phyloP scores from a whole-genome alignment of 2,113 vertebrate species.

The Xiphophorus maculatus region DNA sequence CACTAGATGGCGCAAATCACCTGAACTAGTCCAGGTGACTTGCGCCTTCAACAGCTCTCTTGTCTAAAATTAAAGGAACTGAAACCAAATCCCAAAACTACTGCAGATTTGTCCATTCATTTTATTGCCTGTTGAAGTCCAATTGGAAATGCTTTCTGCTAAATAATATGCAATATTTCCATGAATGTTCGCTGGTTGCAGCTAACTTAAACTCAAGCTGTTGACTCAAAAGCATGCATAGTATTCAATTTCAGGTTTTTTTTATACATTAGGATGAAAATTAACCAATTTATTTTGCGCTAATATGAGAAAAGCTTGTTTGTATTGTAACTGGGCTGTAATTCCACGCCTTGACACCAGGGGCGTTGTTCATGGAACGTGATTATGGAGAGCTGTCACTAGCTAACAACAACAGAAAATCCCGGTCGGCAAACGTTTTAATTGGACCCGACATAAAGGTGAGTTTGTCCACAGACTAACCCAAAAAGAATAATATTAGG shows the following conservation, averaged over 20 bases:
- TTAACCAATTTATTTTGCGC: too few relatives aligned
- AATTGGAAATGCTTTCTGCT: background rate
- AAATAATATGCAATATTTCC: background rate
- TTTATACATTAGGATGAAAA: too few relatives aligned
- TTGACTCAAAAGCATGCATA: too few relatives aligned
- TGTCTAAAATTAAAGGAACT: background rate
- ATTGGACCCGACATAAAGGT: slow-evolving; percentile 54
- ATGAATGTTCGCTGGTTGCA: too few relatives aligned
- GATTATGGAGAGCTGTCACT: slow-evolving; percentile 1
- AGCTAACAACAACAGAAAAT: slow-evolving; percentile 73
- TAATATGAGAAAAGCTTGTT: too few relatives aligned
- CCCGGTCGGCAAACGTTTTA: slow-evolving; percentile 41
- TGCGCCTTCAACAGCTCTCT: background rate
- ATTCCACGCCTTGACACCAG: slow-evolving; percentile 36
- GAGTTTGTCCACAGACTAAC: slow-evolving; percentile 15
- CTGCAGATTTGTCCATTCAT: background rate
- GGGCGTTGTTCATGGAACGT: slow-evolving; percentile 2
- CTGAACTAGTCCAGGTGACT: too few relatives aligned
- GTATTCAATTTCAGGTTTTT: too few relatives aligned
- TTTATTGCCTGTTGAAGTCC: background rate
- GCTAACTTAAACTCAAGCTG: too few relatives aligned
- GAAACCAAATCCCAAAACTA: background rate
- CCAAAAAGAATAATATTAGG: rapidly evolving
- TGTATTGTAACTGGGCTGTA: background rate
- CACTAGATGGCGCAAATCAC: background rate